Evolutionary conservation across 2,888 invertebrate species (phyloP).

Genomic region (Catocala fraxini): DNA sequence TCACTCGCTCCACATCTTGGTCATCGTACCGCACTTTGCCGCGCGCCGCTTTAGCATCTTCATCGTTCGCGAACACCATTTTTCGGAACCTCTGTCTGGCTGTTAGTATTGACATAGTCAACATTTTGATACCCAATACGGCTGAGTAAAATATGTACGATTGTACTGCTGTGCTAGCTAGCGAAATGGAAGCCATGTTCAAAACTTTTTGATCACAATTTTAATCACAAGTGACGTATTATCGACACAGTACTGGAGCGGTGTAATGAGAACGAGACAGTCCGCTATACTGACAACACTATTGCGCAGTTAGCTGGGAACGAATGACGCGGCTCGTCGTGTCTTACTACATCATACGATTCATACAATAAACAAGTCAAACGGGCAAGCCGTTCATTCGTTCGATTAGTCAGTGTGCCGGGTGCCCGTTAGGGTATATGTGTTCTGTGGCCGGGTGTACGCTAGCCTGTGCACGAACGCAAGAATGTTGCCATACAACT

Average conservation of each 20-base stretch:
- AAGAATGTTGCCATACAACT: too few relatives aligned
- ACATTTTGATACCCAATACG: constrained; percentile 65
- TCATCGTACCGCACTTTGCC: constrained; percentile 70
- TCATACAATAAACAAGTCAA: too few relatives aligned
- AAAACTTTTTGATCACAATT: constrained; percentile 6
- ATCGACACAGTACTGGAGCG: constrained; percentile 19
- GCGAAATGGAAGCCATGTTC: constrained; percentile 53
- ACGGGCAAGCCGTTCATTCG: too few relatives aligned
- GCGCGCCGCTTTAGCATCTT: constrained; percentile 59
- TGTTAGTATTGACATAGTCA: constrained; percentile 62
- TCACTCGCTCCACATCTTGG: constrained; percentile 73
- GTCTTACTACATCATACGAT: too few relatives aligned
- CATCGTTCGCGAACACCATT: constrained; percentile 72
- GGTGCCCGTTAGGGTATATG: too few relatives aligned
- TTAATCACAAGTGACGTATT: constrained; percentile 16
- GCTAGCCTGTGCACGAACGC: too few relatives aligned
- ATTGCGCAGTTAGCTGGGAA: not conserved
- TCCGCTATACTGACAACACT: too few relatives aligned
- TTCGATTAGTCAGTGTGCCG: too few relatives aligned
- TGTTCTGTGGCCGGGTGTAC: too few relatives aligned
- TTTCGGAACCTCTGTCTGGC: constrained; percentile 56
- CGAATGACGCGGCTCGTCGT: not conserved
- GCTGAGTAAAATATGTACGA: constrained; percentile 68
- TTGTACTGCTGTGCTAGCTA: constrained; percentile 62
- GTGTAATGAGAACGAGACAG: constrained; percentile 24